Evolutionary conservation across 2,888 invertebrate species (phyloP), one percentile per base, ranked within the genome.

Genomic region (Lottia scabra): DNA sequence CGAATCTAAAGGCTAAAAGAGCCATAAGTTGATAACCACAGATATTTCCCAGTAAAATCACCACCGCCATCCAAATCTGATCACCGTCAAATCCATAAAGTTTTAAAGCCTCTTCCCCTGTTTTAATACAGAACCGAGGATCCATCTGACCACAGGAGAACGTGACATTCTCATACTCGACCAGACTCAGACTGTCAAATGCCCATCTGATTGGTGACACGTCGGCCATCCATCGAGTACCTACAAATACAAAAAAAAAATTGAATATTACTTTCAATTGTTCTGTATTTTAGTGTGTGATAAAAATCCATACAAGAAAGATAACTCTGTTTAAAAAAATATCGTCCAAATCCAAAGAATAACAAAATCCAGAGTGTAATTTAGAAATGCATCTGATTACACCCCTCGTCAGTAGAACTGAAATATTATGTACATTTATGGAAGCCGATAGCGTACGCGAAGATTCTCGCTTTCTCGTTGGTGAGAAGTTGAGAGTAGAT

Each of bases 201-300:
- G 84, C 85, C 85, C 85, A 87, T 63, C 84, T 84, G 2, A 86
- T 75, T 74, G 84, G 85, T 23, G 85, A 85, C n/a, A 84, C 73
- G 6, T 78, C 75, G 0, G 84, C 82, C 15, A 83, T 81, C 86
- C 86, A 87, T 44, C 78, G 80, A 56, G 83, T 72, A 27, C 83
- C 86, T 38, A 38, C 8, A 38, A 38, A 10, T 38, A 38, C n/a
- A n/a, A n/a, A 38, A 38, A 38, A 8, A 5, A 38, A 38, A 38
- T 38, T 1, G 38, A 38, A 6, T 1, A 8, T 38, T 8, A 38
- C 5, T 6, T 5, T 10, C 38, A 5, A 10, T 10, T 6, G 38
- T 4, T 38, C 0, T 38, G n/a, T 8, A 38, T 10, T 8, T 38
- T 38, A 10, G 38, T 8, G 38, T 8, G n/a, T n/a, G n/a, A n/a